Evolutionary conservation across 2,113 vertebrate genomes (phyloP), one percentile per base, ranked within the genome.

Genomic region (Plectropomus leopardus): DNA sequence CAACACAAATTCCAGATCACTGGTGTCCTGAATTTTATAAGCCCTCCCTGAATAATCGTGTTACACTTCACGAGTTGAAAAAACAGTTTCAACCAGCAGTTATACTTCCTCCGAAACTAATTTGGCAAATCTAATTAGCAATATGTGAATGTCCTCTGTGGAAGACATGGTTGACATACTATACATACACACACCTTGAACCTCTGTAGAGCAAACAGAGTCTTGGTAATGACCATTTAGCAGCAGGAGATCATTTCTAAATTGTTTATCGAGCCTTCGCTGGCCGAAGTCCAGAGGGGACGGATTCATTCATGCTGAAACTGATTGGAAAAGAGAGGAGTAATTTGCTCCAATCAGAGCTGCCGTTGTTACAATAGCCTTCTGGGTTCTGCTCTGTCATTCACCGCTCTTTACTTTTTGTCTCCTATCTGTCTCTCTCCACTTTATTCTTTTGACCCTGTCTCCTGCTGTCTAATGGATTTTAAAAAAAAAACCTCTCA

Each of bases 271-370:
- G 63, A 53, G 40, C 40, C 36, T 44, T 61, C 32, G 68, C 44
- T 48, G 69, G 55, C 60, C 3, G 7, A 11, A n/a, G 76, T 55
- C 11, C 63, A 59, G 61, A 45, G 59, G 40, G 73, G 72, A 16
- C 42, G 13, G 14, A 78, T 34, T 69, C 8, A 73, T 72, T 78
- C 50, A 77, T 21, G 72, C 30, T 76, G 24, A 88, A 67, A 50
- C 53, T 73, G 79, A 85, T 61, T 84, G 75, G 63, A 72, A 67
- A 84, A 47, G 75, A 79, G 79, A 69, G 71, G 34, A 72, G 70
- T 45, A 9, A 73, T 87, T 86, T 88, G 71, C 65, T 87, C 74
- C 72, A 82, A 67, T 90, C 77, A 88, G 59, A 85, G 63, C 32
- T 24, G 66, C 10, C 79, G 74, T 72, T 90, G 65, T 68, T 51